These are phyloP conservation scores for Muraenolepis orangiensis DNA, from an alignment of 2,797 vertebrate genomes.

Conservation along the genomic window DNA sequence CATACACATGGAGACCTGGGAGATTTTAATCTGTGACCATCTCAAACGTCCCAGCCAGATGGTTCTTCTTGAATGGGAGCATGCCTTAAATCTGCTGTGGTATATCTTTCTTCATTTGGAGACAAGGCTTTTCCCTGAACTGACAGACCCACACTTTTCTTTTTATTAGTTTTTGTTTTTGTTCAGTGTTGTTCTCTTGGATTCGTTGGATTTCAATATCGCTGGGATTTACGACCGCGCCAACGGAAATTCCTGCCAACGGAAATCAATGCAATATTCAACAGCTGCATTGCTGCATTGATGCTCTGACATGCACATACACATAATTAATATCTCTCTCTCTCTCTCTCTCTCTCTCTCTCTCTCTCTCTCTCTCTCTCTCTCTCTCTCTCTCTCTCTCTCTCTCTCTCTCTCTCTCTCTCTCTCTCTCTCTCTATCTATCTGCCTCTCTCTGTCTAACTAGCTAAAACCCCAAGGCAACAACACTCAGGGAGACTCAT, in stretches of 20 bases:
- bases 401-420: slow-evolving; percentile 1
- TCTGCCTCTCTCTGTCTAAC: not conserved
- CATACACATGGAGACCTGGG: not conserved
- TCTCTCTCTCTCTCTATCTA: not conserved
- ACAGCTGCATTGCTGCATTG: not conserved
- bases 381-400: not conserved
- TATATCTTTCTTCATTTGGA: slow-evolving; percentile 2
- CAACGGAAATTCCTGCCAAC: slow-evolving; percentile 21
- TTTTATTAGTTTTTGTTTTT: slow-evolving; percentile 3
- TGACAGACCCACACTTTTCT: not conserved
- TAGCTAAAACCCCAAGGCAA: not conserved
- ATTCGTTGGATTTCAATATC: slow-evolving; percentile 45
- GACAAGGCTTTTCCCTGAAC: slow-evolving; percentile 6
- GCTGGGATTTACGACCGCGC: slow-evolving; percentile 66
- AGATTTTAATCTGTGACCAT: not conserved
- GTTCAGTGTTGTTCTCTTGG: slow-evolving; percentile 15
- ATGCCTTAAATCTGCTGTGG: not conserved
- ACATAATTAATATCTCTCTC: not conserved
- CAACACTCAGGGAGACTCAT: not conserved
- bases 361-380: slow-evolving; percentile 5
- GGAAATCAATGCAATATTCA: slow-evolving; percentile 57
- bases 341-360: not conserved
- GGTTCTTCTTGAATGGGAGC: not conserved
- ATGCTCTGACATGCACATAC: not conserved
- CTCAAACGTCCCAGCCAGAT: not conserved